These are phyloP conservation scores for Pocillopora meandrina DNA, from an alignment of 92 coral and sea anemone genomes.

Conservation along the genomic window DNA sequence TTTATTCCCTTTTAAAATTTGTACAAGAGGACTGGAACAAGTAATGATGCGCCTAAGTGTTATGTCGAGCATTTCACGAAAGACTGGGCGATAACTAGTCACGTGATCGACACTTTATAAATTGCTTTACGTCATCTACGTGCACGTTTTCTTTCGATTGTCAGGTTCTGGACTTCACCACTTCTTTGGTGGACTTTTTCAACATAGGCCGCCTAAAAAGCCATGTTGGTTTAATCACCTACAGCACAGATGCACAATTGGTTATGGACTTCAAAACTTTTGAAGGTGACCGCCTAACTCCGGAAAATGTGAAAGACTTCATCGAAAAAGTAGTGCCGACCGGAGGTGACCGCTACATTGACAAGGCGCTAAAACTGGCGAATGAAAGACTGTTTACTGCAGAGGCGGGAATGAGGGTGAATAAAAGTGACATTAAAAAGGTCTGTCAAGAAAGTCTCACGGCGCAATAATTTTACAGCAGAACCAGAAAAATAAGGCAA, in stretches of 20 bases:
- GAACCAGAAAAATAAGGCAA: not conserved
- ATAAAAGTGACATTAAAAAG: not conserved
- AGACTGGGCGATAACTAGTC: too few relatives aligned
- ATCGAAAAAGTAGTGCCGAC: constrained; percentile 17
- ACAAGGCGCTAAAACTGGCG: constrained; percentile 41
- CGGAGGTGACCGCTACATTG: constrained; percentile 37
- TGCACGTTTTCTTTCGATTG: not conserved
- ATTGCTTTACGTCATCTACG: not conserved
- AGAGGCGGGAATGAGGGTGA: constrained; percentile 42
- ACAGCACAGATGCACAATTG: constrained; percentile 37
- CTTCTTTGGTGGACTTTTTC: constrained; percentile 73
- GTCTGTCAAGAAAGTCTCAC: not conserved
- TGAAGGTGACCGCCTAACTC: constrained; percentile 4
- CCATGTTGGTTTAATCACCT: constrained; percentile 34
- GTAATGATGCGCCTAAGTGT: too few relatives aligned
- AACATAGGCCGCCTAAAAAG: constrained; percentile 2
- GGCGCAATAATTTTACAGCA: not conserved
- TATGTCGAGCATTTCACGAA: too few relatives aligned
- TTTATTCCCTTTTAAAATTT: too few relatives aligned
- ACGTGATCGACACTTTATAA: too few relatives aligned
- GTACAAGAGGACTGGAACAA: too few relatives aligned
- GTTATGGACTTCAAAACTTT: constrained; percentile 47
- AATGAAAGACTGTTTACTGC: constrained; percentile 17
- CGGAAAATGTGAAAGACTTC: constrained; percentile 5
- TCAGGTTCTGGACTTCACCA: constrained; percentile 54